Evolutionary conservation across 2,888 invertebrate genomes (phyloP).

Genomic region (Caenorhabditis sp.): DNA sequence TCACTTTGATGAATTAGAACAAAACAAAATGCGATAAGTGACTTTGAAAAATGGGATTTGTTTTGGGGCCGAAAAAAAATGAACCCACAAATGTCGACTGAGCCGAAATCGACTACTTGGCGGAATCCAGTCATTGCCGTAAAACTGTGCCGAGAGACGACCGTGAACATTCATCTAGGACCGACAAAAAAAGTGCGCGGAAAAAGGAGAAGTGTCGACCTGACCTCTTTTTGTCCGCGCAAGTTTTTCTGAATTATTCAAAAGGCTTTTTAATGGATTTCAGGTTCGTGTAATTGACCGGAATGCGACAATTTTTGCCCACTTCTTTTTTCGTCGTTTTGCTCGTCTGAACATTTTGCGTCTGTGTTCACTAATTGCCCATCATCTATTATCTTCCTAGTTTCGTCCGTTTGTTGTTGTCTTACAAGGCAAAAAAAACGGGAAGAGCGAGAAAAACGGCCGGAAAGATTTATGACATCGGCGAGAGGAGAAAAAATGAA

Average conservation of each 20-base stretch:
- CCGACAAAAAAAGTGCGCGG: not conserved
- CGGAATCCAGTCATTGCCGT: conserved; percentile 6
- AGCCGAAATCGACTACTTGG: conserved; percentile 22
- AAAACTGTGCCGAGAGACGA: conserved; percentile 37
- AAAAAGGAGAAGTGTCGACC: conserved; percentile 6
- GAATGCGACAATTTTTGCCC: not conserved
- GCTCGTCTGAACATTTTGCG: not conserved
- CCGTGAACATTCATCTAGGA: conserved; percentile 37
- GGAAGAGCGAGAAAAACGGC: not conserved
- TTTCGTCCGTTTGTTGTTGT: not conserved
- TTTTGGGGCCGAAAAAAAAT: too few relatives aligned
- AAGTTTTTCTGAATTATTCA: conserved; percentile 1
- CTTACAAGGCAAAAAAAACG: not conserved
- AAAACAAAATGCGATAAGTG: too few relatives aligned
- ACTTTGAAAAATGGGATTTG: too few relatives aligned
- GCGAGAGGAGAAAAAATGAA: not conserved
- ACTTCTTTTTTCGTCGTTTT: not conserved
- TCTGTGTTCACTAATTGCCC: not conserved
- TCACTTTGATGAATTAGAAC: conserved; percentile 9
- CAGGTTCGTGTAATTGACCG: not conserved
- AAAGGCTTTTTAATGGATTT: not conserved
- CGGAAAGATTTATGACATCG: not conserved
- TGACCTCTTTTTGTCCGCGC: too few relatives aligned
- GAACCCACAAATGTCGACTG: conserved; percentile 35
- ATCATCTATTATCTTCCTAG: not conserved